Base-by-base conservation (phyloP, 2,888 invertebrate genomes). In the Liodrosophila aerea region DNA sequence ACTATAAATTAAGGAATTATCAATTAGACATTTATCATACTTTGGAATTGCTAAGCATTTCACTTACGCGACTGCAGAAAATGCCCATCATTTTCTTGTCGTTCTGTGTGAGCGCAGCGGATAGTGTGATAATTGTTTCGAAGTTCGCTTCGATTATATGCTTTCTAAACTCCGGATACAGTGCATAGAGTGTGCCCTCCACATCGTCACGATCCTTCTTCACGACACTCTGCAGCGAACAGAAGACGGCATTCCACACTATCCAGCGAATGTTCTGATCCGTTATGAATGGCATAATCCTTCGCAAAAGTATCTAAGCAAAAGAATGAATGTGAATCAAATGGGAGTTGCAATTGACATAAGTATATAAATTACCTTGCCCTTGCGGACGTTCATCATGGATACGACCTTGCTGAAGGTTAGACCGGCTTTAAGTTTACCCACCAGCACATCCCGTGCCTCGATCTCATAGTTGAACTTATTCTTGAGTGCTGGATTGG, bases 361-460 rank as follows among this genome's bases (percentile, higher is more conserved):
- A 27, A 8, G n/a, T 34, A 13, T 29, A n/a, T 15, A 4, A 82
- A 22, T 22, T 88, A 95, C 96, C 92, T 95, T 94, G 81, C 96
- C 97, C 87, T 97, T 97, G 72, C 95, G 92, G 40, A 96, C 94
- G 70, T 92, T 93, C 86, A 96, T 90, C 91, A 95, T 93, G 80
- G 93, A 93, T 18, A 92, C 90, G 58, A 96, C 90, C 76, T 95
- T 92, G 49, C 96, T 95, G 62, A 93, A 92, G 27, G 94, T 88
- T 18, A 95, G 87, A 0, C 94, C 93, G 0, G 91, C 91, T 64
- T 94, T 91, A 80, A 96, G 92, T 64, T 93, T 93, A 62, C 91
- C 92, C 16, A 95, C 90, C 36, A 95, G 91, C 29, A 92, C 93
- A 4, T 92, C 84, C 44, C 81, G 87, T 12, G 88, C 78, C 75